A percentile compares a stretch with the other conserved stretches of the same genome.
Conservation (phyloP, 2,797 vertebrate species). For the Halcyon badia region DNA sequence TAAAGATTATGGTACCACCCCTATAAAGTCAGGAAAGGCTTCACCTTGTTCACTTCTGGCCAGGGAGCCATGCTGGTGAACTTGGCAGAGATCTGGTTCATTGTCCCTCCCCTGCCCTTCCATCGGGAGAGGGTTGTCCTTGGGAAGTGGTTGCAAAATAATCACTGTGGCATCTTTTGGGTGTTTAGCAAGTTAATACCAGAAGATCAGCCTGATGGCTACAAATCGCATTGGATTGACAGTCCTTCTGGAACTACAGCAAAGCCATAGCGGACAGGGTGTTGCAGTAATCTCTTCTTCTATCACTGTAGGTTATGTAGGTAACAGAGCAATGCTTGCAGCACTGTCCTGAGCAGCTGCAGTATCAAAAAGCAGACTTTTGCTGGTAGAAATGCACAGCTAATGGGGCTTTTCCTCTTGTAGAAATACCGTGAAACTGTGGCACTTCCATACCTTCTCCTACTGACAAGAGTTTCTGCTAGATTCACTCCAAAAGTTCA, state of each 20-base stretch:
- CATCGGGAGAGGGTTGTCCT: not conserved
- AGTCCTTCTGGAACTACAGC: not conserved
- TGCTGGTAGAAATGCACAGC: not conserved
- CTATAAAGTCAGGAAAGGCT: not conserved
- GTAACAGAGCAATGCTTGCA: not conserved
- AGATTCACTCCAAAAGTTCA: not conserved
- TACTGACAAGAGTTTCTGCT: not conserved
- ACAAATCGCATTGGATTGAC: not conserved
- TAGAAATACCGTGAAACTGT: not conserved
- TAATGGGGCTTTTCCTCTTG: not conserved
- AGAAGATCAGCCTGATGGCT: not conserved
- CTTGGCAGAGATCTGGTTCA: not conserved
- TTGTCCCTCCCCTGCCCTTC: not conserved
- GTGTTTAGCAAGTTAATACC: not conserved
- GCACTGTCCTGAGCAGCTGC: not conserved
- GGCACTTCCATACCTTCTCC: no score
- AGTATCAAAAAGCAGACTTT: not conserved
- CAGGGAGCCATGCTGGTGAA: fast-evolving
- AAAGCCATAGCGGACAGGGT: not conserved
- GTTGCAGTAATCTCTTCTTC: not conserved
- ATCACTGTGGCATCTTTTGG: not conserved
- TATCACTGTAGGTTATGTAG: fast-evolving
- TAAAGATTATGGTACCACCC: not conserved
- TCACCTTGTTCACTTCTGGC: not conserved
- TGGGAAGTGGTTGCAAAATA: not conserved